These are phyloP conservation scores for Telmatherina bonti DNA, from an alignment of 2,797 vertebrate genomes.

Conservation along the genomic window DNA sequence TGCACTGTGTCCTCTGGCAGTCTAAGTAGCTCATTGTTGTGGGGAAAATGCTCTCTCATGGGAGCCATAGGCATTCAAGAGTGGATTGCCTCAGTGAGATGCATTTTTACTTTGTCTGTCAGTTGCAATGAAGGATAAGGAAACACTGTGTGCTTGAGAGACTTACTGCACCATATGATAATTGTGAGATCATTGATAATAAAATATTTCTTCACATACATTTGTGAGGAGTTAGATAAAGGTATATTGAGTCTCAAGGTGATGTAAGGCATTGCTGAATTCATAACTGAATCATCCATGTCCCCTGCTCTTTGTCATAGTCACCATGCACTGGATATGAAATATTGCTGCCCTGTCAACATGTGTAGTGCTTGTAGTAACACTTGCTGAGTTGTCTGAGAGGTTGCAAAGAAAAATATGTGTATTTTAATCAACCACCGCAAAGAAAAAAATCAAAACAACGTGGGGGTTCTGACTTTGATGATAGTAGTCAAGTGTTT, in stretches of 20 bases:
- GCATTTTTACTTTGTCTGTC: slow-evolving; percentile 71
- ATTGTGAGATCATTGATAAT: slow-evolving; percentile 45
- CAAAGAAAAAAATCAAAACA: slow-evolving; percentile 7
- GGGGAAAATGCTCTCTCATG: slow-evolving; percentile 61
- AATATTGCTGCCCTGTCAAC: slow-evolving; percentile 42
- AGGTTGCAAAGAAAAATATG: slow-evolving; percentile 52
- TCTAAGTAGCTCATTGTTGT: slow-evolving; percentile 78
- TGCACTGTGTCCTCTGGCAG: slow-evolving; percentile 72
- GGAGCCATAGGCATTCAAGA: slow-evolving; percentile 68
- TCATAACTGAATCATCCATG: slow-evolving; percentile 32
- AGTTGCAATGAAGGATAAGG: slow-evolving; percentile 64
- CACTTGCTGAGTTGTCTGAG: slow-evolving; percentile 8
- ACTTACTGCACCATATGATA: slow-evolving; percentile 56
- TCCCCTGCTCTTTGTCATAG: slow-evolving; percentile 54
- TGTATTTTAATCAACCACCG: not conserved
- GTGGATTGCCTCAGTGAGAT: slow-evolving; percentile 67
- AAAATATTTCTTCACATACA: slow-evolving; percentile 33
- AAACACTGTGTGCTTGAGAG: slow-evolving; percentile 60
- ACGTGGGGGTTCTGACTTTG: slow-evolving; percentile 30
- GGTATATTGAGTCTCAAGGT: slow-evolving; percentile 39
- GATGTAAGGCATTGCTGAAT: slow-evolving; percentile 44
- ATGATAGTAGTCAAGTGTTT: slow-evolving; percentile 3
- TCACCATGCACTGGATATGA: slow-evolving; percentile 36
- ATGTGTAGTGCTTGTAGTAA: slow-evolving; percentile 11
- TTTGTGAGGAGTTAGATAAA: slow-evolving; percentile 41